Evolutionary conservation across 2,797 vertebrate genomes (phyloP).

Genomic region (Lepilemur septentrionalis): DNA sequence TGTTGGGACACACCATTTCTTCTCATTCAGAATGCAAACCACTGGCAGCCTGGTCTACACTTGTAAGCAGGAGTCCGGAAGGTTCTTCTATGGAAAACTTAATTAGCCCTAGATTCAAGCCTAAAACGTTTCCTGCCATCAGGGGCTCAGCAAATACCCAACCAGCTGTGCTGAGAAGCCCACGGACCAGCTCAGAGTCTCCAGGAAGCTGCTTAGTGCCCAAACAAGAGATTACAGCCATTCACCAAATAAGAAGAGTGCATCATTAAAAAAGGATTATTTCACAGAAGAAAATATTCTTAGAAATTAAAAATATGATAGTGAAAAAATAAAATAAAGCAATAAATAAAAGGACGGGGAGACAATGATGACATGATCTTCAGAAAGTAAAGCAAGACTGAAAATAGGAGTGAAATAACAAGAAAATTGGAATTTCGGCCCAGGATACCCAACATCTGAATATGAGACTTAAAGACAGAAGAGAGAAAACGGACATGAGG

Average conservation of each 20-base stretch:
- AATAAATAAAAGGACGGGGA: background rate
- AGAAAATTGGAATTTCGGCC: background rate
- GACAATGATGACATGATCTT: background rate
- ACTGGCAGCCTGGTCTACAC: background rate
- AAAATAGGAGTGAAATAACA: background rate
- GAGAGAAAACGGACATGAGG: background rate
- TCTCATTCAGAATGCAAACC: background rate
- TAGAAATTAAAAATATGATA: background rate
- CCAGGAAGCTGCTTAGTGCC: background rate
- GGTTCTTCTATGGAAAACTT: background rate
- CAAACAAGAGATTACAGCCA: background rate
- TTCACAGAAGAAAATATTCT: background rate
- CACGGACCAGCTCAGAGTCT: background rate
- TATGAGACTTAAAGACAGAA: background rate
- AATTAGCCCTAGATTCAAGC: background rate
- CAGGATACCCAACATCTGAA: background rate
- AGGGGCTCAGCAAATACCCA: background rate
- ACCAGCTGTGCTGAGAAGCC: background rate
- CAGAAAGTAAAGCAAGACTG: background rate
- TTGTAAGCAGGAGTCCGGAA: background rate
- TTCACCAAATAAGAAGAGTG: background rate
- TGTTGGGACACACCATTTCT: rapidly evolving
- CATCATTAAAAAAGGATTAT: background rate
- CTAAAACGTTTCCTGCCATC: background rate
- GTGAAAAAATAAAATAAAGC: background rate